Conservation (phyloP, 2,113 vertebrate species). For the Pelmatolapia mariae region DNA sequence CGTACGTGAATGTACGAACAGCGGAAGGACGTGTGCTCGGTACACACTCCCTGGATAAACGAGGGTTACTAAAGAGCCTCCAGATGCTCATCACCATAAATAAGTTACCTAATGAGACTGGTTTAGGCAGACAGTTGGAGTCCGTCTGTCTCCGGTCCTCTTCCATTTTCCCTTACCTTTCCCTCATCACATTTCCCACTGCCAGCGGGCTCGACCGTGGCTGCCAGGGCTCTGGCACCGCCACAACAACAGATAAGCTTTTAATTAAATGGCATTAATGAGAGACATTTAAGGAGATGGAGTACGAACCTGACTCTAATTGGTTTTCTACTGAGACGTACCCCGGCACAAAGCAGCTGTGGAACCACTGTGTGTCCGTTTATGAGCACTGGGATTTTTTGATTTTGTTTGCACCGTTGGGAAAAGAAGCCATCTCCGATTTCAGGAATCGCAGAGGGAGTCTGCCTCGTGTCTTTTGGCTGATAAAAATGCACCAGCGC, state of each 20-base stretch:
- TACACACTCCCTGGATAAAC: background rate
- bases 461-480: background rate
- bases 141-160: background rate
- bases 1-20: background rate
- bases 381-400: background rate
- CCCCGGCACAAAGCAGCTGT: background rate
- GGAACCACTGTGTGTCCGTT: background rate
- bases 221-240: constrained; percentile 4
- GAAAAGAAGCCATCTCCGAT: background rate
- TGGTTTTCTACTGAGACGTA: background rate
- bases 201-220: background rate
- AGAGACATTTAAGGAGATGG: constrained; percentile 31
- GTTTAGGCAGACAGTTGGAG: background rate
- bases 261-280: constrained; percentile 54
- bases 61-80: background rate
- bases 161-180: background rate
- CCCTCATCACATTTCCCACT: background rate
- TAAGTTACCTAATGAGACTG: constrained; percentile 9
- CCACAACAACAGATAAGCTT: constrained; percentile 29
- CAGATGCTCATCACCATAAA: background rate
- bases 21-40: background rate
- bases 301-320: constrained; percentile 6
- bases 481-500: background rate
- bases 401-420: background rate
- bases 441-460: background rate